These are phyloP conservation scores for Coleophora flavipennella DNA, from an alignment of 2,888 invertebrate species.

Conservation along the genomic window DNA sequence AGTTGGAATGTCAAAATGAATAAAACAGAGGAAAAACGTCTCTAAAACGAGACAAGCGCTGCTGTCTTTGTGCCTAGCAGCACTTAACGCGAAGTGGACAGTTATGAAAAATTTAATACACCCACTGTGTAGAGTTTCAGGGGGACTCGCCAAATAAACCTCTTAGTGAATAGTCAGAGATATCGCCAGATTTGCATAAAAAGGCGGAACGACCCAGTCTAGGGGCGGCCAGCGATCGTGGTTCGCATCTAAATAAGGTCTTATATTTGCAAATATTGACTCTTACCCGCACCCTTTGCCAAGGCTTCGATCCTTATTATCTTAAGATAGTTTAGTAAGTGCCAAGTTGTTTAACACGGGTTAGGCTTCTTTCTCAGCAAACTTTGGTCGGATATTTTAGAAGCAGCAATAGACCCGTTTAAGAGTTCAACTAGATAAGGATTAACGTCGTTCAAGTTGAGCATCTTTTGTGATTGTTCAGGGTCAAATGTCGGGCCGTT, in stretches of 20 bases:
- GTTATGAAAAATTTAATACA: constrained; percentile 65
- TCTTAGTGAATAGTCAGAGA: constrained; percentile 57
- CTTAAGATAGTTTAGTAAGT: constrained; percentile 57
- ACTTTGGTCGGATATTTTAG: constrained; percentile 20
- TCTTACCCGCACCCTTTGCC: constrained; percentile 56
- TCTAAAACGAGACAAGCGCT: no score
- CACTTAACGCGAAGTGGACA: constrained; percentile 41
- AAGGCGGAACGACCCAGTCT: constrained; percentile 44
- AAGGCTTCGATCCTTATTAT: constrained; percentile 56
- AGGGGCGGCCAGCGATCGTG: constrained; percentile 52
- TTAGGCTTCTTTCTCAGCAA: constrained; percentile 30
- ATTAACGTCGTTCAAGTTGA: constrained; percentile 14
- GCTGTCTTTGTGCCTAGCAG: constrained; percentile 16
- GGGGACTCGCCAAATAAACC: constrained; percentile 56
- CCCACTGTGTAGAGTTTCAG: constrained; percentile 44
- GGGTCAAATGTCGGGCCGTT: constrained; percentile 4
- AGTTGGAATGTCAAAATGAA: no score
- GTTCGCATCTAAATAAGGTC: constrained; percentile 68
- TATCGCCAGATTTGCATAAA: constrained; percentile 61
- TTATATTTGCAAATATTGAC: constrained; percentile 71
- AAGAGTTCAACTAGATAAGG: constrained; percentile 17
- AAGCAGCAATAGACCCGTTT: constrained; percentile 17
- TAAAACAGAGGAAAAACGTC: no score
- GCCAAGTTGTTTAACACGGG: constrained; percentile 44
- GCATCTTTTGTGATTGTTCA: constrained; percentile 7